Base-by-base conservation (phyloP, 2,113 vertebrate species). In the Microtus montanus region DNA sequence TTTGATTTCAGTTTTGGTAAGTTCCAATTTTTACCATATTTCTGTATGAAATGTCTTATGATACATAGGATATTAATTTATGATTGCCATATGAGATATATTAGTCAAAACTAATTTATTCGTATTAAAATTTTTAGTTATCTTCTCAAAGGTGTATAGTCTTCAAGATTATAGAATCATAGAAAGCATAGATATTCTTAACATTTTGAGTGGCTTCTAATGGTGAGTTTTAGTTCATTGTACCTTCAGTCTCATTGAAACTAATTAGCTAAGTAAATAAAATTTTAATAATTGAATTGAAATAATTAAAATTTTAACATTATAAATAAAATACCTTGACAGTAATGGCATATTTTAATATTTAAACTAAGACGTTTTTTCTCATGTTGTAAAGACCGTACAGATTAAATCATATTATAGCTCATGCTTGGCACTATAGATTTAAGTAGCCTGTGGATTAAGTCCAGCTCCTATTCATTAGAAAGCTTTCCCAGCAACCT, bases 51-150 rank as follows among this genome's bases (percentile, higher is more conserved):
- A 90, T 93, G 64, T 85, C 14, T 86, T 63, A 3, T 44, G 15
- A 66, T 28, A 93, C 26, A 74, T 11, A 84, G 14, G 85, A 90
- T 96, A 54, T 89, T 68, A 94, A 22, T 92, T 89, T 38, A 94
- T 66, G 19, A 92, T 89, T 91, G 0, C 68, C 49, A 82, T 94
- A 54, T 22, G 66, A n/a, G 91, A 94, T 41, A n/a, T 77, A 85
- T 30, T 77, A 80, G 44, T 87, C 35, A 95, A 93, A 92, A 74
- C 90, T 90, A 78, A 87, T 92, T 83, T 90, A 85, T 90, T 90
- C 93, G 54, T n/a, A 20, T 87, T 93, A 85, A 92, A 87, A 20
- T 83, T 90, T 92, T 47, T 24, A 61, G 70, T 70, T 70, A 86
- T 68, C 41, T 86, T 70, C 52, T 94, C 35, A 20, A 92, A 95